Evolutionary conservation across 2,113 vertebrate genomes (phyloP).

Genomic region (Antechinus stuartii): DNA sequence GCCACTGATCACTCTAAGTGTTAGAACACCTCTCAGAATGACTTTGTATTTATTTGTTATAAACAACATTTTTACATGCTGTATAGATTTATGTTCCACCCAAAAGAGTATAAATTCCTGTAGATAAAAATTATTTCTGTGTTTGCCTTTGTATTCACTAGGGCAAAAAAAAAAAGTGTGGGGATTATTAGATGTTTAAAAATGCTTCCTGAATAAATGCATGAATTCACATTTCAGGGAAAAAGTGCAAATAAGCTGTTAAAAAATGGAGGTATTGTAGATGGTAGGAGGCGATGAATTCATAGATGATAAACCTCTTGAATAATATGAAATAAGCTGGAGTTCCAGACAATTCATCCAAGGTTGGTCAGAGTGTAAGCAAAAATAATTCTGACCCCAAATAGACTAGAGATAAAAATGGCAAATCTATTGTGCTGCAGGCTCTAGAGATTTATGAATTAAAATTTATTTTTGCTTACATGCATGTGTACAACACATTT

Average conservation of each 20-base stretch:
- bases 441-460: not conserved
- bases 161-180: not conserved
- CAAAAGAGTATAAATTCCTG: not conserved
- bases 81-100: not conserved
- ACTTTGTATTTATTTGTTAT: not conserved
- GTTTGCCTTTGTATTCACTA: not conserved
- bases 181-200: not conserved
- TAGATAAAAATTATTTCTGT: not conserved
- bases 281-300: not conserved
- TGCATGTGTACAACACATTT: not conserved
- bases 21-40: not conserved
- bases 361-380: not conserved
- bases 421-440: not conserved
- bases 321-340: not conserved
- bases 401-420: not conserved
- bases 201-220: not conserved
- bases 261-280: not conserved
- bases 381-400: constrained; percentile 1
- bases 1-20: not conserved
- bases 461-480: not conserved
- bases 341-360: not conserved
- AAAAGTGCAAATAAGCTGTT: not conserved
- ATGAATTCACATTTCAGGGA: not conserved
- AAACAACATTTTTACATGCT: not conserved
- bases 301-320: not conserved